Base-by-base conservation (phyloP, 2,113 vertebrate genomes). In the Pseudopodoces humilis region DNA sequence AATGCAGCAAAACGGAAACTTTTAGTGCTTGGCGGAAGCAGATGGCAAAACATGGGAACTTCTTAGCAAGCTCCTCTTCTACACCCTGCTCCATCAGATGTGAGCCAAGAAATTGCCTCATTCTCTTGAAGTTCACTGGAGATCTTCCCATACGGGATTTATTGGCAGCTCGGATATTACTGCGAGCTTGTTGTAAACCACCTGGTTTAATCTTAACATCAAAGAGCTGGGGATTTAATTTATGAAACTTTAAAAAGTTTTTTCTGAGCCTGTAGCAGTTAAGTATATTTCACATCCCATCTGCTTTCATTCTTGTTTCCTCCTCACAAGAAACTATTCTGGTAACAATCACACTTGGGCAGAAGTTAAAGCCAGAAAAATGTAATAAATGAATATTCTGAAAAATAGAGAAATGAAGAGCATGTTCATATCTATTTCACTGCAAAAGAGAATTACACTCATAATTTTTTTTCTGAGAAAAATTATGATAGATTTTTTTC, bases 281-380 rank as follows among this genome's bases (percentile, higher is more conserved):
- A 86, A 94, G 64, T 83, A 33, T 69, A 86, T 93, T 94, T 90
- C 68, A 86, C 80, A 81, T 86, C 47, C 94, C 92, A 97, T 93
- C 94, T 92, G 92, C 76, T 88, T 90, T 88, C 76, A 44, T 74
- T 86, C 83, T 92, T 95, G 83, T 86, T 75, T 92, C 86, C 22
- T 88, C 56, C 56, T 83, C 59, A 63, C 64, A 50, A 90, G 50
- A 72, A 94, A 52, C 81, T 93, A 84, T 90, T 94, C 92, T 77
- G 30, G 64, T 91, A 94, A 92, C 76, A 88, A 92, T 74, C 63
- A 44, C 69, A 91, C 44, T 88, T 37, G 46, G 79, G 86, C 52
- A 70, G 80, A 75, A 95, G 27, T 15, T 75, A 49, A 83, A 89
- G 62, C 12, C 0, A 6, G 76, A 24, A 92, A 93, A 94, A 94